Evolutionary conservation across 2,888 invertebrate species (phyloP), one percentile per base, ranked within the genome.

Genomic region (Lomographa bimaculata): DNA sequence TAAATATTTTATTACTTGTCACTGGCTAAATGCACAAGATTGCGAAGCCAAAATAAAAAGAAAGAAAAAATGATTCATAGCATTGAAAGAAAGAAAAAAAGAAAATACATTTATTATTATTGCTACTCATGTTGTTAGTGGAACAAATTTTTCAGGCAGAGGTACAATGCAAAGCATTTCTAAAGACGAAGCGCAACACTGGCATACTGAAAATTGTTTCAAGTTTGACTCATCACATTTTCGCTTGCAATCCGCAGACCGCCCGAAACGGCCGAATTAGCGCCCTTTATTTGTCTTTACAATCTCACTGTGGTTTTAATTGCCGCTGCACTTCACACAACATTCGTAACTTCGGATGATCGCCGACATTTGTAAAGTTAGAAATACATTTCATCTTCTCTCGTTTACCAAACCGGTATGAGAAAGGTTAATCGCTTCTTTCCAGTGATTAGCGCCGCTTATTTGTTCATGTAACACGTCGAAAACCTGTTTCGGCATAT

Each of bases 401-500:
- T 24, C 16, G 30, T 36, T 42, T 36, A 9, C 23, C 10, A 32
- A 43, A 47, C 42, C 45, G 28, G 45, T 44, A 44, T 21, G 28
- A 24, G 19, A 43, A 43, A 53, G 42, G 43, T 50, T 41, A 47
- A 41, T 47, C 20, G 50, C 27, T 35, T 37, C 34, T 45, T 44
- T 49, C 42, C 46, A 46, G 39, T 30, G 42, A 44, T 52, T 47
- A 48, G 38, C 25, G 16, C 26, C 47, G 33, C 25, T 50, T 43
- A 43, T 49, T 49, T 49, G 49, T 45, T 28, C 45, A 41, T 40
- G 48, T 48, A 53, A 47, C 38, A 24, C 23, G 18, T 11, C 7
- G n/a, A 29, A 50, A 56, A 54, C 51, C 44, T 23, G 54, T 57
- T 46, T 28, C 16, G 38, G 21, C 25, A 20, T 43, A 32, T 34